Evolutionary conservation across 1,140 invertebrate genomes (phyloP).

Genomic region (Papilio polyxenes): DNA sequence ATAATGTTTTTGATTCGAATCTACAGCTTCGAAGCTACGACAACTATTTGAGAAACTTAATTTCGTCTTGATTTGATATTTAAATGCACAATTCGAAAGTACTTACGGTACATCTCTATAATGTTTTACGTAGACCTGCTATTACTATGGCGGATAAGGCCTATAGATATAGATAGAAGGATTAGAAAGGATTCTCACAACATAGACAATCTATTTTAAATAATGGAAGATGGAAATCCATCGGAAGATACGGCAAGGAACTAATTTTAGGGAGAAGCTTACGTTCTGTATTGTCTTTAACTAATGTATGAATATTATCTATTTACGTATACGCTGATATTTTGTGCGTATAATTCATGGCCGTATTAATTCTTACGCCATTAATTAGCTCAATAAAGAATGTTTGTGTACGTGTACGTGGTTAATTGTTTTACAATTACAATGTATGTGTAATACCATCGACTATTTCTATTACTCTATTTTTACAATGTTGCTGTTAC

Average conservation of each 20-base stretch:
- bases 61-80: not conserved
- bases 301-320: not conserved
- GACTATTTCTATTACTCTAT: not conserved
- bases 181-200: too few relatives aligned
- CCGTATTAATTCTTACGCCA: not conserved
- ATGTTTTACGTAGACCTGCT: not conserved
- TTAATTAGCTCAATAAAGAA: not conserved
- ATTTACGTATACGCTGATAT: not conserved
- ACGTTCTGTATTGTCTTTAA: not conserved
- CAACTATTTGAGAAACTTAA: not conserved
- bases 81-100: not conserved
- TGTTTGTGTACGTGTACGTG: not conserved
- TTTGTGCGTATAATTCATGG: not conserved
- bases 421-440: conserved; percentile 11
- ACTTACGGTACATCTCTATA: not conserved
- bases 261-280: not conserved
- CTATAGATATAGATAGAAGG: not conserved
- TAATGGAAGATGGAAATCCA: too few relatives aligned
- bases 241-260: too few relatives aligned
- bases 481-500: not conserved
- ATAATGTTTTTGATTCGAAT: conserved; percentile 21
- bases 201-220: too few relatives aligned
- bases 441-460: not conserved
- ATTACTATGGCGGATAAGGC: not conserved
- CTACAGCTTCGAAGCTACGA: too few relatives aligned